Percentiles rank a stretch among this genome's conserved stretches.
These are phyloP conservation scores for Ephestia elutella DNA, from an alignment of 1,140 invertebrate species.

Conservation along the genomic window DNA sequence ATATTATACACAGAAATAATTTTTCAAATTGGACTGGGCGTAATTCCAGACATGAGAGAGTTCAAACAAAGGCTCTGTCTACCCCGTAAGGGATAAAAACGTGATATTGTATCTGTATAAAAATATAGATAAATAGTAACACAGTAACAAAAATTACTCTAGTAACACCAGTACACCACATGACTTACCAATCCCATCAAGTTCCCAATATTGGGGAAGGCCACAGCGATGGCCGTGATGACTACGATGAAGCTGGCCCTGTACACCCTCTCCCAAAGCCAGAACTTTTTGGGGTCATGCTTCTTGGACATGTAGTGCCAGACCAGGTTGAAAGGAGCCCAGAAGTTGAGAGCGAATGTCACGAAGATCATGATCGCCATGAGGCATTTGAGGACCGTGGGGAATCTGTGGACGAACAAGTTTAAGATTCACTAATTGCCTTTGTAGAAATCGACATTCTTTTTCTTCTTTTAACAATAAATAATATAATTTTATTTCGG, in stretches of 20 bases:
- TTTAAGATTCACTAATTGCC: background rate
- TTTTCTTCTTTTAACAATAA: background rate
- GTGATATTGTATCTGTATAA: too few relatives aligned
- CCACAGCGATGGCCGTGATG: constrained; percentile 49
- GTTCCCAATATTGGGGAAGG: constrained; percentile 57
- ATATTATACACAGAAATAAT: too few relatives aligned
- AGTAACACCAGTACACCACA: background rate
- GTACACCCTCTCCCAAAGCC: constrained; percentile 59
- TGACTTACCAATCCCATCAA: constrained; percentile 57
- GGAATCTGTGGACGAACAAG: constrained; percentile 38
- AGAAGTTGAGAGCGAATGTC: constrained; percentile 60
- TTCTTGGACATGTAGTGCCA: constrained; percentile 54
- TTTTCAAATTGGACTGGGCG: too few relatives aligned
- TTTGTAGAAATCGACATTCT: background rate
- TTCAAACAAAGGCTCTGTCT: too few relatives aligned
- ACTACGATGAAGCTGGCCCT: constrained; percentile 37
- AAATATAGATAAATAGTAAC: too few relatives aligned
- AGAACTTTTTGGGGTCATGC: constrained; percentile 40
- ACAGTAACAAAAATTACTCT: too few relatives aligned
- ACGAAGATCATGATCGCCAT: constrained; percentile 63
- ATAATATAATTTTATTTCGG: too few relatives aligned
- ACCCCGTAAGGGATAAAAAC: too few relatives aligned
- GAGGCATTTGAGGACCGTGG: constrained; percentile 48
- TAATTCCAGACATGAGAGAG: too few relatives aligned
- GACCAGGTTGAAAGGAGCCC: constrained; percentile 60